Conservation (phyloP, 2,797 vertebrate genomes). For the Podarcis siculus region DNA sequence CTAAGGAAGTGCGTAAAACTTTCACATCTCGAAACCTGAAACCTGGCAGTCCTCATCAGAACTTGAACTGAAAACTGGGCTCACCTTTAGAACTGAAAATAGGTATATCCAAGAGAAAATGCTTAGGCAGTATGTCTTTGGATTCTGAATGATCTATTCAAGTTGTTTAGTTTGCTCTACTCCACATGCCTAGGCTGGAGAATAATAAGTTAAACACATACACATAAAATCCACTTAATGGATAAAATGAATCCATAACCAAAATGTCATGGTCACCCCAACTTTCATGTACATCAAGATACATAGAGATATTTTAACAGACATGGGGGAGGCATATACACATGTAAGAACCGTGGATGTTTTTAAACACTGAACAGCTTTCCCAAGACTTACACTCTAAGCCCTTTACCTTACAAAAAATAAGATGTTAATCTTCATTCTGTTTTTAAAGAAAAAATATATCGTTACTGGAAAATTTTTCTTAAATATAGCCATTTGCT, state of each 20-base stretch:
- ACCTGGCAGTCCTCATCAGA: not conserved
- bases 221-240: not conserved
- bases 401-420: slow-evolving; percentile 54
- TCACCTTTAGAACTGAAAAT: not conserved
- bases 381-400: slow-evolving; percentile 57
- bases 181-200: not conserved
- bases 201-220: slow-evolving; percentile 6
- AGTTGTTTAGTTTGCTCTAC: not conserved
- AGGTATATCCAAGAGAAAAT: not conserved
- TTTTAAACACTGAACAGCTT: slow-evolving; percentile 60
- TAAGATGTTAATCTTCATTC: slow-evolving; percentile 59
- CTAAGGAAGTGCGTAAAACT: not conserved
- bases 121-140: not conserved
- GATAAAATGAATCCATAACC: slow-evolving; percentile 29
- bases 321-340: slow-evolving; percentile 44
- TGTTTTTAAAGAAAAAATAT: slow-evolving; percentile 32
- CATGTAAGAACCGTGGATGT: slow-evolving; percentile 45
- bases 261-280: slow-evolving; percentile 11
- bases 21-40: not conserved
- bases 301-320: slow-evolving; percentile 57
- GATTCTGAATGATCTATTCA: not conserved
- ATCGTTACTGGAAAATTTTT: slow-evolving; percentile 45
- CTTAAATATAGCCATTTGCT: slow-evolving; percentile 76
- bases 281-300: slow-evolving; percentile 52
- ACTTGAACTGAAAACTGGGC: not conserved